These are phyloP conservation scores for Rhombomys opimus DNA, from an alignment of 2,113 vertebrate species.

Conservation along the genomic window DNA sequence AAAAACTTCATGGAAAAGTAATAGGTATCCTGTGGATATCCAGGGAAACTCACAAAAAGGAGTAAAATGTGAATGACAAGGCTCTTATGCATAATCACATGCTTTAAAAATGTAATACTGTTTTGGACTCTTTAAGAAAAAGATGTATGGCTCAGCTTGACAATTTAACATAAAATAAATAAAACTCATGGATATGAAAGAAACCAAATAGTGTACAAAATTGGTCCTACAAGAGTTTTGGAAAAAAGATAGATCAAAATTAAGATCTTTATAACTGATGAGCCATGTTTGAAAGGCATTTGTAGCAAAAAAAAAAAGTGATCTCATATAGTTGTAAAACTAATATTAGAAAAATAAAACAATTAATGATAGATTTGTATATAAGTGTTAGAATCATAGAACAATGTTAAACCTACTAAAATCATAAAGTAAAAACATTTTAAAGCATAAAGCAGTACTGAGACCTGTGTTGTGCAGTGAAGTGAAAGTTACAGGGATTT, in stretches of 20 bases:
- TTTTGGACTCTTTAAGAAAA: constrained; percentile 40
- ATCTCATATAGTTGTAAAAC: background rate
- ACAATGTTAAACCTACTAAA: background rate
- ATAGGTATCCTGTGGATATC: background rate
- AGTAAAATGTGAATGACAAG: constrained; percentile 9
- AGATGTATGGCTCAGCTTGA: constrained; percentile 51
- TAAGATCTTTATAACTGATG: constrained; percentile 9
- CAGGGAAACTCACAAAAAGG: background rate
- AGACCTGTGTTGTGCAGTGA: background rate
- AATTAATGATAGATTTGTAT: background rate
- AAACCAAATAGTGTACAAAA: constrained; percentile 56
- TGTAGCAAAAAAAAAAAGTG: background rate
- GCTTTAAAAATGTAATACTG: constrained; percentile 36
- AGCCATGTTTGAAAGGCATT: background rate
- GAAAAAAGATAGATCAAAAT: background rate
- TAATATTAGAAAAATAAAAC: background rate
- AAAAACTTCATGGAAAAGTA: background rate
- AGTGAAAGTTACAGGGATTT: background rate
- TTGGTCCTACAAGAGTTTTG: constrained; percentile 4
- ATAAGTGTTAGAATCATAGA: background rate
- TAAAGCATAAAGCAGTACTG: background rate
- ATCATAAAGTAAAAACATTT: background rate
- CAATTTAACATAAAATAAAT: constrained; percentile 67
- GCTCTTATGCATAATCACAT: background rate
- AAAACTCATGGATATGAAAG: constrained; percentile 64